These are phyloP conservation scores for Macrophya annulata DNA, from an alignment of 2,888 invertebrate species.

Conservation along the genomic window DNA sequence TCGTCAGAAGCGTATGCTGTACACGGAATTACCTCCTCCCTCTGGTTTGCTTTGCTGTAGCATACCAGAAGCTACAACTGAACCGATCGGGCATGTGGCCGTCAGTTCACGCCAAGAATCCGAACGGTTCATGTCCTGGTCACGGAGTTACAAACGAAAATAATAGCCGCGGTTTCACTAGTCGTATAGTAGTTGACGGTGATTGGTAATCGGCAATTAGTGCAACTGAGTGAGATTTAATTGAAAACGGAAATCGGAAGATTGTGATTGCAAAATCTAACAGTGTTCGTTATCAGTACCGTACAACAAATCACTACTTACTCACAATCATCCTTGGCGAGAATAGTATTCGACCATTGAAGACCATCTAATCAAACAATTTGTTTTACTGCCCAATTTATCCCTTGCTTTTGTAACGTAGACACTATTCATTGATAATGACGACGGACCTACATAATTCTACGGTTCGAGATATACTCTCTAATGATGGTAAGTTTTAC, in stretches of 20 bases:
- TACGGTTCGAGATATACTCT: slow-evolving; percentile 3
- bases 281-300: not conserved
- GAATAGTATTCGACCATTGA: not conserved
- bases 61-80: slow-evolving; percentile 57
- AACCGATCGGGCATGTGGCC: slow-evolving; percentile 64
- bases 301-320: not conserved
- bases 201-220: not conserved
- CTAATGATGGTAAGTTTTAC: slow-evolving; percentile 42
- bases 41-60: slow-evolving; percentile 55
- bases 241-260: not conserved
- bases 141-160: not conserved
- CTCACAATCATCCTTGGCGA: not conserved
- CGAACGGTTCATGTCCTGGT: slow-evolving; percentile 62
- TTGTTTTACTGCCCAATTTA: not conserved
- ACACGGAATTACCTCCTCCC: slow-evolving; percentile 42
- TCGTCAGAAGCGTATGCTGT: not conserved
- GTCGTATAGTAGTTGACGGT: not conserved
- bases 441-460: not conserved
- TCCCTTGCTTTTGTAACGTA: not conserved
- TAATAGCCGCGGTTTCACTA: not conserved
- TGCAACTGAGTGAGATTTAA: not conserved
- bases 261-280: not conserved
- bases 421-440: slow-evolving; percentile 11
- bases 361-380: not conserved
- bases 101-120: slow-evolving; percentile 70